Percentiles rank a stretch among this genome's conserved stretches.
Evolutionary conservation across 1,140 invertebrate genomes (phyloP).

Genomic region (Pachypsylla venusta): DNA sequence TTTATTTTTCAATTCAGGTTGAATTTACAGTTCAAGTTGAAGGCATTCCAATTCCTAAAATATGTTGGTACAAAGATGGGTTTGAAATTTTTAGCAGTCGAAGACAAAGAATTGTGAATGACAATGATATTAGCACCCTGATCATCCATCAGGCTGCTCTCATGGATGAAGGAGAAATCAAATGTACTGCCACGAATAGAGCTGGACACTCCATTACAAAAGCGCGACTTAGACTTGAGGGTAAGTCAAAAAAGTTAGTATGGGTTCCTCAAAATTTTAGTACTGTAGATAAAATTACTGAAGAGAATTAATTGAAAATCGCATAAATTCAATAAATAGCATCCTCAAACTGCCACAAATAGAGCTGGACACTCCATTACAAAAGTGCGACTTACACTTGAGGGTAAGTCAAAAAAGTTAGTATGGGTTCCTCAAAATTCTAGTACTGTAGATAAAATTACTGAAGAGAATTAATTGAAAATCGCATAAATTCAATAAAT

Average conservation of each 20-base stretch:
- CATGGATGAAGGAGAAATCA: conserved; percentile 71
- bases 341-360: conserved; percentile 73
- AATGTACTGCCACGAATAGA: conserved; percentile 71
- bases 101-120: conserved; percentile 57
- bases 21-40: conserved; percentile 66
- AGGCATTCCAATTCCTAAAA: conserved; percentile 66
- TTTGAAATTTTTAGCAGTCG: conserved; percentile 70
- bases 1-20: conserved; percentile 31
- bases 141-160: conserved; percentile 64
- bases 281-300: no score
- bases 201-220: conserved; percentile 59
- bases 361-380: conserved; percentile 59
- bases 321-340: no score
- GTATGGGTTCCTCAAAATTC: neutral
- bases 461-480: no score
- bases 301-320: no score
- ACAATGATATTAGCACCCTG: conserved; percentile 58
- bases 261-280: neutral
- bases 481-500: no score
- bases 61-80: conserved; percentile 87
- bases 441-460: no score
- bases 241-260: conserved; percentile 26
- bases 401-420: conserved; percentile 35
- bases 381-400: conserved; percentile 51
- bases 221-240: conserved; percentile 54